Conservation (phyloP, 2,797 vertebrate genomes). For the Pangasius krempfi region DNA sequence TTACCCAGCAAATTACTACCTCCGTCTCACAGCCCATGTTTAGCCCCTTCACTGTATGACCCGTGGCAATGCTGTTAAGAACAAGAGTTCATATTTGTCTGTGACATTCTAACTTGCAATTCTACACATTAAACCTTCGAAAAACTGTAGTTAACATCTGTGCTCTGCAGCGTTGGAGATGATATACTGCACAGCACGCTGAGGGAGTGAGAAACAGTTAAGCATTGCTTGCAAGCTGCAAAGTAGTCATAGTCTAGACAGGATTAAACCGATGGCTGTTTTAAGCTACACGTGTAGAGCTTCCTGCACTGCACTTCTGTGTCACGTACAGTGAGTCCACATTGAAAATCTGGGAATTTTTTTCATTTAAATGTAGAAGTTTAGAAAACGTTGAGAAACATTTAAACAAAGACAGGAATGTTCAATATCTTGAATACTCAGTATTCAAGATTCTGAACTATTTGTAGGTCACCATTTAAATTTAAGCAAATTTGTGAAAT, state of each 20-base stretch:
- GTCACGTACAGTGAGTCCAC: not conserved
- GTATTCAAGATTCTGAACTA: not conserved
- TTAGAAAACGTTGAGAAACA: not conserved
- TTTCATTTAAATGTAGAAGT: not conserved
- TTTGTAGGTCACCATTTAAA: not conserved
- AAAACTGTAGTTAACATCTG: constrained; percentile 9
- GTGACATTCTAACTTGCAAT: constrained; percentile 39
- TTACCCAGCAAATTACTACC: constrained; percentile 75
- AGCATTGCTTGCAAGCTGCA: constrained; percentile 3
- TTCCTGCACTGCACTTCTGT: constrained; percentile 14
- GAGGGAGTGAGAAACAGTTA: constrained; percentile 28
- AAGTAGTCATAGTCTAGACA: constrained; percentile 38
- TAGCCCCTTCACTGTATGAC: constrained; percentile 61
- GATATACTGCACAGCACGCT: constrained; percentile 11
- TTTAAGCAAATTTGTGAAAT: not conserved
- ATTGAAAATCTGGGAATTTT: not conserved
- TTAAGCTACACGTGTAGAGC: constrained; percentile 8
- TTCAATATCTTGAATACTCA: not conserved
- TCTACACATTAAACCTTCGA: constrained; percentile 37
- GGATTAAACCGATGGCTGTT: constrained; percentile 39
- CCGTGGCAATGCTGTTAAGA: constrained; percentile 36
- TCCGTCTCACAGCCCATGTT: constrained; percentile 64
- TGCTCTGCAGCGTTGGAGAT: constrained; percentile 5
- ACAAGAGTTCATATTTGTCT: constrained; percentile 32
- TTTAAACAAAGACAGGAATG: not conserved